Base-by-base conservation (phyloP, 2,888 invertebrate genomes). In the Adelognathus sp. region DNA sequence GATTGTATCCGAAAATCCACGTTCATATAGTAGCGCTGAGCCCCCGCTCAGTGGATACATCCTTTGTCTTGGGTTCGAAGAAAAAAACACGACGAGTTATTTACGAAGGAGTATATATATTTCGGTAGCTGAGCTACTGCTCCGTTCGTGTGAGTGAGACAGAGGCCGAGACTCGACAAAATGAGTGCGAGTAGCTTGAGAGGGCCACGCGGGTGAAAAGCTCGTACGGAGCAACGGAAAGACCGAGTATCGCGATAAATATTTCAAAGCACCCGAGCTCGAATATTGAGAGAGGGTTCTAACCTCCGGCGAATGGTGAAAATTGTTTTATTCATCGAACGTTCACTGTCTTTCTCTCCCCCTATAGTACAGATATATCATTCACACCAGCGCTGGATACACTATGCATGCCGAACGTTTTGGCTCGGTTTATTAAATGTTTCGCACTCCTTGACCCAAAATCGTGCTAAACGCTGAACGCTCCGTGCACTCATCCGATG, bases 281-380 rank as follows among this genome's bases (percentile, higher is more conserved):
- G 33, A 56, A 74, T 64, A 69, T 73, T 16, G 73, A 41, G 50
- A 9, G 58, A 46, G 58, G 46, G 52, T 44, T n/a, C 64, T 54
- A 44, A 58, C 44, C 58, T 58, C 44, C 31, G 46, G 46, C 24
- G 31, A 54, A 66, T 9, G 52, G 69, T 66, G 64, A 41, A 74
- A 64, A 74, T 74, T 79, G 74, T 74, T 79, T 79, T 79, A 79
- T 79, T 79, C 78, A 79, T 74, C 21, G 74, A 79, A 66, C 78
- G 74, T 70, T 79, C 71, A 74, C 78, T 74, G 66, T 39, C 39
- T 63, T 52, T 70, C 31, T 60, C 52, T n/a, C n/a, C n/a, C 21
- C 24, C 14, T 46, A 9, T 52, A 14, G 16, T 39, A 7, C 52
- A 14, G 9, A 46, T 50, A 24, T 11, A 50, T 21, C 24, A 24